These are phyloP conservation scores for Pseudomyrmex gracilis DNA, from an alignment of 1,140 invertebrate genomes.

Conservation along the genomic window DNA sequence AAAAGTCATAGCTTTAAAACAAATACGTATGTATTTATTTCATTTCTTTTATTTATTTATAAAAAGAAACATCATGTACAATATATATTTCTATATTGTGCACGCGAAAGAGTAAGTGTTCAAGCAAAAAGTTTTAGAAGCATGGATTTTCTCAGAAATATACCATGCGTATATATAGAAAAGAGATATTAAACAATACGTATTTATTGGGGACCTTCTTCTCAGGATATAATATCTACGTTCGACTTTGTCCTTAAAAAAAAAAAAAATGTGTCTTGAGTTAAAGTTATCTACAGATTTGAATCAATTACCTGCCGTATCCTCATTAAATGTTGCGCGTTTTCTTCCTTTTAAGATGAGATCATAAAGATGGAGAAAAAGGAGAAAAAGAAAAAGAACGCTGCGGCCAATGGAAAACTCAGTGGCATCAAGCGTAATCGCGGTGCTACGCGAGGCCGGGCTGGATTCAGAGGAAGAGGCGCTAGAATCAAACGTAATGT, in stretches of 20 bases:
- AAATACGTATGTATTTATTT: no score
- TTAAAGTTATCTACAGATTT: conserved; percentile 64
- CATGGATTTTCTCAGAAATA: not conserved
- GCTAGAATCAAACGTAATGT: conserved; percentile 64
- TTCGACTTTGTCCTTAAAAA: no score
- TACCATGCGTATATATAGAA: not conserved
- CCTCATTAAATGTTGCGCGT: conserved; percentile 78
- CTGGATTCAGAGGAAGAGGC: conserved; percentile 67
- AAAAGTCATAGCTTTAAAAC: no score
- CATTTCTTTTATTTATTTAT: no score
- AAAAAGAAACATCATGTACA: no score
- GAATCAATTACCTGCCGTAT: conserved; percentile 39
- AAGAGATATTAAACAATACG: conserved; percentile 14
- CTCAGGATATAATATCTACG: no score
- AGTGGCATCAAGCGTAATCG: conserved; percentile 61
- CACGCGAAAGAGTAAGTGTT: no score
- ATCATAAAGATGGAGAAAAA: conserved; percentile 85
- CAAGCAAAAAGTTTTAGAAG: not conserved
- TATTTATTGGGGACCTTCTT: conserved; percentile 26
- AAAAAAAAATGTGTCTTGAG: conserved; percentile 26
- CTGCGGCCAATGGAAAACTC: conserved; percentile 71
- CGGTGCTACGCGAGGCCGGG: conserved; percentile 60
- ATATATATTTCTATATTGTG: no score
- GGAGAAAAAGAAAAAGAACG: conserved; percentile 83
- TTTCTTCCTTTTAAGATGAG: conserved; percentile 85